Evolutionary conservation across 2,888 invertebrate genomes (phyloP), one percentile per base, ranked within the genome.

Genomic region (Galerucella calmariensis): DNA sequence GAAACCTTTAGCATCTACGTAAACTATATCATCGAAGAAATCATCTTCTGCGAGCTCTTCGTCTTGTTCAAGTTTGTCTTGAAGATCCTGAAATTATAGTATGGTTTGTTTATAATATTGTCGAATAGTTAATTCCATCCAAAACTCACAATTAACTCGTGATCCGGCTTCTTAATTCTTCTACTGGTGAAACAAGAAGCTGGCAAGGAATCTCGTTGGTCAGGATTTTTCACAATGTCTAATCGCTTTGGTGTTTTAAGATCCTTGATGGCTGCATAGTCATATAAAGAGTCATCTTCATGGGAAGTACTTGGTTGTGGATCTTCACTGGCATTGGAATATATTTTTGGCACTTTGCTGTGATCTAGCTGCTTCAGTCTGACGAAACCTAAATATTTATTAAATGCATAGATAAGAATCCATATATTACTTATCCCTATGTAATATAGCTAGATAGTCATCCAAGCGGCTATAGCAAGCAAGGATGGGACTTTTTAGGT

Each of bases 1-100:
- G 82, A 94, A 94, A 58, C 89, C 89, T 46, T 88, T 85, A 0
- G 94, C 94, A 82, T 91, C 92, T 0, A 94, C 87, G 81, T 91
- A 92, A 69, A 89, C 79, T 8, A 85, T 80, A 20, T 76, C 79
- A 69, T 84, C 79, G 44, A 81, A 85, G 24, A 85, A 78, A 67
- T 84, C 81, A 1, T 83, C 83, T 61, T 79, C 79, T 14, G 73
- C 63, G 4, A 80, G 44, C 14, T 78, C 72, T 10, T 24, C 69
- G 20, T 75, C 20, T 48, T 41, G 10, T 51, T 58, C 51, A 16
- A 58, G 88, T 2, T 89, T 88, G 11, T 87, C 82, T 0, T 89
- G 68, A n/a, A 61, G 24, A 61, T 66, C 48, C 66, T 92, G 0
- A 94, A 86, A 81, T 90, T 92, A 67, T 88, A 76, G n/a, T 20